phyloP scores from a whole-genome alignment of 2,888 invertebrate genomes.

The Malacosoma neustria region DNA sequence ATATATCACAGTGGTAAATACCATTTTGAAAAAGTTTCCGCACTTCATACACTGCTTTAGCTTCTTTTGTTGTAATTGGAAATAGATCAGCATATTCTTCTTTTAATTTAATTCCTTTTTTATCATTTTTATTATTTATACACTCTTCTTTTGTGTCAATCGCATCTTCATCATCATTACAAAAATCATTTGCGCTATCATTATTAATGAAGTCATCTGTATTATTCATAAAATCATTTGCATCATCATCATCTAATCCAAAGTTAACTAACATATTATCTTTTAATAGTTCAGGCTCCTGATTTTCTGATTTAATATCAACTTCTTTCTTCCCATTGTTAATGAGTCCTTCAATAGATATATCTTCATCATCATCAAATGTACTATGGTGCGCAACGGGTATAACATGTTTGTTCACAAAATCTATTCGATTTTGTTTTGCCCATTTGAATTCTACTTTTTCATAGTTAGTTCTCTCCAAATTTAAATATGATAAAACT shows the following conservation, averaged over 20 bases:
- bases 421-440: conserved; percentile 25
- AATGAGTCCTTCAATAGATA: conserved; percentile 19
- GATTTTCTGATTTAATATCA: conserved; percentile 16
- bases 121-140: conserved; percentile 8
- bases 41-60: conserved; percentile 47
- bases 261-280: conserved; percentile 10
- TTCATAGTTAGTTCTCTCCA: conserved; percentile 32
- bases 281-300: conserved; percentile 9
- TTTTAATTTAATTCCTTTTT: conserved; percentile 28
- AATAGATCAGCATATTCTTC: conserved; percentile 53
- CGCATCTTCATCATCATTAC: too few relatives aligned
- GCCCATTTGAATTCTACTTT: conserved; percentile 41
- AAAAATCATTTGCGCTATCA: conserved; percentile 8
- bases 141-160: conserved; percentile 4
- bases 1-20: conserved; percentile 36
- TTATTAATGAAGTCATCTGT: conserved; percentile 12
- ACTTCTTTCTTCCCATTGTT: conserved; percentile 15
- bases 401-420: conserved; percentile 20
- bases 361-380: conserved; percentile 27
- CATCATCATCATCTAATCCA: conserved; percentile 21
- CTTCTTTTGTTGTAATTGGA: conserved; percentile 45
- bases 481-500: conserved; percentile 31
- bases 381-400: conserved; percentile 38
- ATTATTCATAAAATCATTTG: conserved; percentile 14
- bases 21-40: conserved; percentile 40